Conservation (phyloP, 2,113 vertebrate genomes). For the Eurystomus gularis region DNA sequence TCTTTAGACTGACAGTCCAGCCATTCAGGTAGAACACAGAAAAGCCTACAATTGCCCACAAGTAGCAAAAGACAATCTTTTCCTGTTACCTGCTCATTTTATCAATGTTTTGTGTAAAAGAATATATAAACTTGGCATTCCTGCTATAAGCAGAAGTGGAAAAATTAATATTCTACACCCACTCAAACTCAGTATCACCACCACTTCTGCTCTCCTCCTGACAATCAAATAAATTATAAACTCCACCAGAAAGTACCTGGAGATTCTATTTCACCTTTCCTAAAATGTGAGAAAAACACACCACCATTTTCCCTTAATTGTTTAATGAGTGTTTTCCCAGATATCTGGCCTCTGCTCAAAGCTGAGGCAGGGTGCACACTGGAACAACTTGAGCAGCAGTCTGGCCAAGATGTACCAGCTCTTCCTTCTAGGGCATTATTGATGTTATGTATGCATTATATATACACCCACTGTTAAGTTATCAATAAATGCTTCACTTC, state of each 20-base stretch:
- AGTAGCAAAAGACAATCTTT: neutral
- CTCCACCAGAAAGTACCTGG: neutral
- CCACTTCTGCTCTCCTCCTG: neutral
- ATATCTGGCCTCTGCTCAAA: neutral
- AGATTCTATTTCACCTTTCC: neutral
- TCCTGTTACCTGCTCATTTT: neutral
- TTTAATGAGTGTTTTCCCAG: neutral
- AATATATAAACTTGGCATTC: neutral
- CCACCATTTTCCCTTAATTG: neutral
- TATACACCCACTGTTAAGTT: neutral
- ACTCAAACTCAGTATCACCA: neutral
- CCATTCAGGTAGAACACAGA: neutral
- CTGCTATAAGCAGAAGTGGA: neutral
- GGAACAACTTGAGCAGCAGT: neutral
- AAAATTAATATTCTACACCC: neutral
- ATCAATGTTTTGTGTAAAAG: neutral
- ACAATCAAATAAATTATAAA: neutral
- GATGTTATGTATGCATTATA: neutral
- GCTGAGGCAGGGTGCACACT: neutral
- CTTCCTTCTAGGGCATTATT: neutral
- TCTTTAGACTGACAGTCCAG: neutral
- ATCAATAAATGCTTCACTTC: neutral
- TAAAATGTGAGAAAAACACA: neutral
- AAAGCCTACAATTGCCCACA: neutral
- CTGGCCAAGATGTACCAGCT: neutral